Evolutionary conservation across 2,113 vertebrate species (phyloP).

Genomic region (Pavo muticus): DNA sequence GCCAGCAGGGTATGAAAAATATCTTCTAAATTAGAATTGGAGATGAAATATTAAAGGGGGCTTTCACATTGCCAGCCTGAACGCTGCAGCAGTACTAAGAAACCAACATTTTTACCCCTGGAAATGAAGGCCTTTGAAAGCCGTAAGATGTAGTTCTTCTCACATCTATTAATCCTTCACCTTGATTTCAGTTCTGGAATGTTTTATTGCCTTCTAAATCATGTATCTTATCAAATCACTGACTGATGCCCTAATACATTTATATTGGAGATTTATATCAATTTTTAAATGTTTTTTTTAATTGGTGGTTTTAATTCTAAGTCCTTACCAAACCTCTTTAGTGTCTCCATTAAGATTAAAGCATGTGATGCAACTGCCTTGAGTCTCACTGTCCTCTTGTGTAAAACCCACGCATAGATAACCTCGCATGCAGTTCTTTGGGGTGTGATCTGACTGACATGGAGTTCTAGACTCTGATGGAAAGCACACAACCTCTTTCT

Average conservation of each 20-base stretch:
- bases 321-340: neutral
- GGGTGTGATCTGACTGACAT: neutral
- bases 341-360: conserved; percentile 14
- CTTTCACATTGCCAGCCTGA: neutral
- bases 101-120: neutral
- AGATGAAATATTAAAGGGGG: neutral
- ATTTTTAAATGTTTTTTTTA: neutral
- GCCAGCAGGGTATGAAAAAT: neutral
- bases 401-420: neutral
- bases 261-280: neutral
- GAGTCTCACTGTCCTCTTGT: neutral
- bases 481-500: neutral
- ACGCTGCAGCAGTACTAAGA: neutral
- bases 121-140: neutral
- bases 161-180: neutral
- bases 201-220: neutral
- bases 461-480: neutral
- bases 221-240: neutral
- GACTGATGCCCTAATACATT: conserved; percentile 3
- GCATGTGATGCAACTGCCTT: neutral
- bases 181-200: neutral
- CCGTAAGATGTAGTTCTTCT: neutral
- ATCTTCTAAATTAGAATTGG: neutral
- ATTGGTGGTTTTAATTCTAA: conserved; percentile 27
- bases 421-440: neutral